phyloP scores from a whole-genome alignment of 2,113 vertebrate genomes.

The Cyanoderma ruficeps region DNA sequence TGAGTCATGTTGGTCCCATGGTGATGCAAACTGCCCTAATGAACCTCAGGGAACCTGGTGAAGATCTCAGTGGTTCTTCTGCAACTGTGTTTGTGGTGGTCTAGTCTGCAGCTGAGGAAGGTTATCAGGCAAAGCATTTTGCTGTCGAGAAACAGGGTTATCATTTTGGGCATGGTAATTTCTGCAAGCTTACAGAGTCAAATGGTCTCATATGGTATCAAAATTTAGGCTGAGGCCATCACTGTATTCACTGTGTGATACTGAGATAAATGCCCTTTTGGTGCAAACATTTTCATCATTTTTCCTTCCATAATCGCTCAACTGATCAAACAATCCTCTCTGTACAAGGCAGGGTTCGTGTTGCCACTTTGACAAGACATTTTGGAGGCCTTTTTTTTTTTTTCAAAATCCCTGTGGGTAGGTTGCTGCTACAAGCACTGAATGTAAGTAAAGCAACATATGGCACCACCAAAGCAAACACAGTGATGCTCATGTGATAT shows the following conservation, averaged over 20 bases:
- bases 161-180: neutral
- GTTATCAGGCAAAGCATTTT: neutral
- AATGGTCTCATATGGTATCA: neutral
- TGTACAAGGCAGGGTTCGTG: neutral
- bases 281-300: neutral
- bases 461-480: neutral
- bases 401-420: neutral
- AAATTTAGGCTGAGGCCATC: neutral
- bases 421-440: neutral
- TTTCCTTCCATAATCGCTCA: neutral
- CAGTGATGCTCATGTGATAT: neutral
- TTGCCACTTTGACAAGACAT: neutral
- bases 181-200: neutral
- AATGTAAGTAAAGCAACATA: neutral
- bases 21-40: neutral
- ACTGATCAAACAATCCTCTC: neutral
- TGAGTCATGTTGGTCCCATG: neutral
- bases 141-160: neutral
- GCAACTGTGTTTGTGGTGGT: neutral
- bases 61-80: neutral
- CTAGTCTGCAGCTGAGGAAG: neutral
- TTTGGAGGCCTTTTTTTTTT: neutral
- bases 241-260: neutral
- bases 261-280: neutral
- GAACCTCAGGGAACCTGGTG: neutral